Evolutionary conservation across 2,888 invertebrate species (phyloP).

Genomic region (Cephus nigrinus): DNA sequence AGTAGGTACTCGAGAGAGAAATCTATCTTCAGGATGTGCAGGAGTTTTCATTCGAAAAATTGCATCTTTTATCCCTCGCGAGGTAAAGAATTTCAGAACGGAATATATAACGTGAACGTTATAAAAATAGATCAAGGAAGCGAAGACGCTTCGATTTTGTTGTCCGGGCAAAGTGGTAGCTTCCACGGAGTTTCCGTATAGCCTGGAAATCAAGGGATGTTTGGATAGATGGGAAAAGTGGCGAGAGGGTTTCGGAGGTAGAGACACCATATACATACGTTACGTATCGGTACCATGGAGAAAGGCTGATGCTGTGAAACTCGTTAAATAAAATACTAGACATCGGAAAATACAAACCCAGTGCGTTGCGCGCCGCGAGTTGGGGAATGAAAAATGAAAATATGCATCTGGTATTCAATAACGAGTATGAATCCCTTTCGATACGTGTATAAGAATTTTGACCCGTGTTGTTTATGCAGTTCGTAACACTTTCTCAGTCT

Average conservation of each 20-base stretch:
- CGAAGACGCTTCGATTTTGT: background rate
- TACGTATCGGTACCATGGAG: background rate
- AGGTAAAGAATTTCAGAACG: background rate
- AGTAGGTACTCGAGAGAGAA: background rate
- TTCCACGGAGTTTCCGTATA: background rate
- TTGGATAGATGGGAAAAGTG: background rate
- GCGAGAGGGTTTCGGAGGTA: background rate
- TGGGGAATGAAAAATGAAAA: background rate
- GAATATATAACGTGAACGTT: background rate
- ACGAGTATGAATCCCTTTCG: background rate
- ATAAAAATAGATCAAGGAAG: background rate
- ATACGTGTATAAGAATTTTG: background rate
- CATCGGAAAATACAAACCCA: background rate
- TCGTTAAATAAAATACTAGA: background rate
- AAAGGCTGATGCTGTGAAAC: background rate
- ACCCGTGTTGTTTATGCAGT: background rate
- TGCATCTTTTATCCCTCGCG: background rate
- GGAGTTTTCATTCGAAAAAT: background rate
- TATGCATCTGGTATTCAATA: background rate
- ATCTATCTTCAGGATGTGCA: background rate
- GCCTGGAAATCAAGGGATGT: background rate
- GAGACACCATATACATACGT: background rate
- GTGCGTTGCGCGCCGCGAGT: background rate
- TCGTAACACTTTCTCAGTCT: background rate
- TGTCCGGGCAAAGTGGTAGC: background rate